Evolutionary conservation across 2,113 vertebrate species (phyloP).

Genomic region (Amazona guildingii): DNA sequence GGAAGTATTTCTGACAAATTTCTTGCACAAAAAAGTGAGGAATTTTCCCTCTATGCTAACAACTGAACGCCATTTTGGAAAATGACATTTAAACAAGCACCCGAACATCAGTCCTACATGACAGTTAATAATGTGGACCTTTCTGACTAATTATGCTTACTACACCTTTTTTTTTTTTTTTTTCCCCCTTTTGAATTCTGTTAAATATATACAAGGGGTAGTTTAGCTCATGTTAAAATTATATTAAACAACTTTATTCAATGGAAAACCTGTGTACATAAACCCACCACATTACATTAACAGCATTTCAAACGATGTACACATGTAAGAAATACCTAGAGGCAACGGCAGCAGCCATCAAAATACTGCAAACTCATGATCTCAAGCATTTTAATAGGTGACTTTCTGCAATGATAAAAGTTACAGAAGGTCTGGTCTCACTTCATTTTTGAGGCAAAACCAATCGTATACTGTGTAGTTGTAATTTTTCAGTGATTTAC

Average conservation of each 20-base stretch:
- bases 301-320: neutral
- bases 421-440: neutral
- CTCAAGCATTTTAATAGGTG: neutral
- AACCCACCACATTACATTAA: neutral
- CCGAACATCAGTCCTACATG: neutral
- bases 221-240: neutral
- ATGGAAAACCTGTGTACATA: neutral
- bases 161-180: no score
- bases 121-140: neutral
- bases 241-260: neutral
- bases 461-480: neutral
- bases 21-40: neutral
- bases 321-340: neutral
- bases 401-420: slow-evolving; percentile 33
- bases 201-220: neutral
- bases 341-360: neutral
- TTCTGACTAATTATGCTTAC: neutral
- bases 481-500: neutral
- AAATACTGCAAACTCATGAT: neutral
- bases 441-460: neutral
- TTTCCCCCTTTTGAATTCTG: neutral
- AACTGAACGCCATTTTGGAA: neutral
- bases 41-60: neutral
- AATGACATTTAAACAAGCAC: neutral
- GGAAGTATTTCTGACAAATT: neutral